Conservation (phyloP, 2,113 vertebrate species). For the Pluvianellus socialis region DNA sequence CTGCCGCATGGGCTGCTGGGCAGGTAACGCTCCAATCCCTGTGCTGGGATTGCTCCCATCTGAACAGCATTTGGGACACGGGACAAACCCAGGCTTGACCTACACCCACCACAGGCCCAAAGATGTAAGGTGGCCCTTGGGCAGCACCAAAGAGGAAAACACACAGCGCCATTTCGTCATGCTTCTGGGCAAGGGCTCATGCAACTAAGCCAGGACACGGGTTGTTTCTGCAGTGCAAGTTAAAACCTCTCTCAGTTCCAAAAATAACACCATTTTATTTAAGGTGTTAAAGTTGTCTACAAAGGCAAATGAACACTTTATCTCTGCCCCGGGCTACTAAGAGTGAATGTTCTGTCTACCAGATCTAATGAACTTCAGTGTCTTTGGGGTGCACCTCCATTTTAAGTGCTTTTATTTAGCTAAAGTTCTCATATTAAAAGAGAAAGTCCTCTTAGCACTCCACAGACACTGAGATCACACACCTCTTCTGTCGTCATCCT, state of each 20-base stretch:
- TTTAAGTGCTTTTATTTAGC: background rate
- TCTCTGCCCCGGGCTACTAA: background rate
- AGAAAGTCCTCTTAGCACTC: background rate
- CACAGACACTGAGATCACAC: no score
- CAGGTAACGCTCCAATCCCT: no score
- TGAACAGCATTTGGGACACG: background rate
- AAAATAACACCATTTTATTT: background rate
- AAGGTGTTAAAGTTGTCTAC: background rate
- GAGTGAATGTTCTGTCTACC: background rate
- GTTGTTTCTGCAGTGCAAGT: background rate
- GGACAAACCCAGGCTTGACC: background rate
- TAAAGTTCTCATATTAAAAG: background rate
- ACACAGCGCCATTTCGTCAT: background rate
- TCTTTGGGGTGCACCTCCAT: background rate
- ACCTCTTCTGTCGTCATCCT: background rate
- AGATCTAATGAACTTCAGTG: background rate
- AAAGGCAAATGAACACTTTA: background rate
- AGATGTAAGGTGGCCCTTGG: no score
- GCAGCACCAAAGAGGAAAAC: background rate
- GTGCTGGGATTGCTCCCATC: background rate
- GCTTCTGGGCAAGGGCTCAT: background rate
- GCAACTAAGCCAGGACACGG: background rate
- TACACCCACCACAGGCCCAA: background rate
- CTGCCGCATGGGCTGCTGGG: background rate
- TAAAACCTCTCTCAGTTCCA: background rate